phyloP scores from a whole-genome alignment of 2,113 vertebrate genomes.

The Eudyptes chrysolophus region DNA sequence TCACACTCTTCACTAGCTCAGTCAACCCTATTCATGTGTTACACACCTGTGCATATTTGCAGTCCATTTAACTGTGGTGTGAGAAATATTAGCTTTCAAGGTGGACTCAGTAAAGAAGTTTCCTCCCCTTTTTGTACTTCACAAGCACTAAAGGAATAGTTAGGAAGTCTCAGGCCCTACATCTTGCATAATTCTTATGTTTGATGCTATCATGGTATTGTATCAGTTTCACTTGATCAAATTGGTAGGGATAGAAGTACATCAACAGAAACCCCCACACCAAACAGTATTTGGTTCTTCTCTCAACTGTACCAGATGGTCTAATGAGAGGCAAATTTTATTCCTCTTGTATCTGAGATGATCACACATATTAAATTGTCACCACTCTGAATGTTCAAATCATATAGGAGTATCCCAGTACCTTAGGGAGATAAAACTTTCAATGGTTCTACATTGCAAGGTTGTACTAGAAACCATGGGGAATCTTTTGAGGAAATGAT shows the following conservation, averaged over 20 bases:
- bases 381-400: not conserved
- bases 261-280: not conserved
- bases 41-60: slow-evolving; percentile 66
- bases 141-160: not conserved
- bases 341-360: not conserved
- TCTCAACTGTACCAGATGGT: not conserved
- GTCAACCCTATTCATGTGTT: slow-evolving; percentile 26
- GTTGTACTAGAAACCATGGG: not conserved
- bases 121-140: not conserved
- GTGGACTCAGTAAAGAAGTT: not conserved
- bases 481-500: not conserved
- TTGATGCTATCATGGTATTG: not conserved
- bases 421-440: not conserved
- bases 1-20: slow-evolving; percentile 8
- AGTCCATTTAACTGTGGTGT: slow-evolving; percentile 11
- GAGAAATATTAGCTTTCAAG: slow-evolving; percentile 57
- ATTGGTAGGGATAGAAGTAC: not conserved
- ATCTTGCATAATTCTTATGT: not conserved
- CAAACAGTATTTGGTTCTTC: not conserved
- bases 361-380: not conserved
- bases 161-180: not conserved
- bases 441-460: not conserved
- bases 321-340: not conserved
- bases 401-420: not conserved
- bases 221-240: not conserved